Evolutionary conservation across 2,888 invertebrate species (phyloP), one percentile per base, ranked within the genome.

Genomic region (Polydrusus cervinus): DNA sequence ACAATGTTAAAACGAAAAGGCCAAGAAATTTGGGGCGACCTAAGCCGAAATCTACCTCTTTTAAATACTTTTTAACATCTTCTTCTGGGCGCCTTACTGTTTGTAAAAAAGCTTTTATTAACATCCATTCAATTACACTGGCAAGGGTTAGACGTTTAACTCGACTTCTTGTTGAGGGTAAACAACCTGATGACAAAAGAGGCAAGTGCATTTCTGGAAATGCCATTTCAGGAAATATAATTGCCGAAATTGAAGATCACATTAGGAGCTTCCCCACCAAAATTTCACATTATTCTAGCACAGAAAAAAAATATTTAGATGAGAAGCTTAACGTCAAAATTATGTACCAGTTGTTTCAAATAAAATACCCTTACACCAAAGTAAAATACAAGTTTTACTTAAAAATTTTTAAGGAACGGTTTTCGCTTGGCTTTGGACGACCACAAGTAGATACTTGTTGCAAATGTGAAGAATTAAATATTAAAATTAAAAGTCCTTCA

Each of bases 161-260:
- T 45, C 18, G 34, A 45, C 47, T 64, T 13, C 16, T 64, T 64
- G 64, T 47, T 6, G 30, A 64, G 20, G 64, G 64, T 45, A 45
- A 64, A 45, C 64, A 64, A 45, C 45, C 47, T 47, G 10, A 20
- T 47, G 25, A 64, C 64, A 16, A 64, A 64, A 20, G 43, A 20
- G 47, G 43, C 20, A 64, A 64, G 25, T 45, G 18, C 20, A 47
- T 64, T 45, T 64, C 64, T 64, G 30, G 30, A 43, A 45, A 64
- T 45, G 45, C 45, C 6, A 47, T 45, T 60, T 38, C 60, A 38
- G 40, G 38, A 60, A 60, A 60, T 38, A 38, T 14, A 60, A 18
- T 78, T 43, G 51, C 69, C 66, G 49, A 74, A 60, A 74, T 78
- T 47, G 53, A 78, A 64, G 73, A 74, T 30, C 74, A 78, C 38